Evolutionary conservation across 2,888 invertebrate species (phyloP).

Genomic region (Synergus itoensis): DNA sequence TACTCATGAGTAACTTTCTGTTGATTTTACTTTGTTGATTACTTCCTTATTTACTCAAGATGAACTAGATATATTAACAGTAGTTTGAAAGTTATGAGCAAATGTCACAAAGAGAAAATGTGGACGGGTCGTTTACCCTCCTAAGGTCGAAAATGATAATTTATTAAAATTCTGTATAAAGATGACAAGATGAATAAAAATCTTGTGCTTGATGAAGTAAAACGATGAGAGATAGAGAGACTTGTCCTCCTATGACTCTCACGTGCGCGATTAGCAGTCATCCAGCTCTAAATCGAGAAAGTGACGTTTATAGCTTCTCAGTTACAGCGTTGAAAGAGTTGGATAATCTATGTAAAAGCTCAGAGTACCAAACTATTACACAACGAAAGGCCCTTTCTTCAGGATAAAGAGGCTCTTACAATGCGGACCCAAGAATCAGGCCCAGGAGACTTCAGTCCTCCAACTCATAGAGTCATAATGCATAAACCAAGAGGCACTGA

Average conservation of each 20-base stretch:
- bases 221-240: background rate
- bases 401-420: background rate
- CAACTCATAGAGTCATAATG: conserved; percentile 58
- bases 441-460: conserved; percentile 9
- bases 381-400: conserved; percentile 6
- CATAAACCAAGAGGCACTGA: conserved; percentile 59
- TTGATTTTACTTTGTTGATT: background rate
- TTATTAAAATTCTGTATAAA: background rate
- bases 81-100: too few species aligned
- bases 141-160: too few species aligned
- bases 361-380: background rate
- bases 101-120: too few species aligned
- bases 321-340: conserved; percentile 23
- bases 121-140: too few species aligned
- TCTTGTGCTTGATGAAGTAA: background rate
- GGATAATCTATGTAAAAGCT: conserved; percentile 8
- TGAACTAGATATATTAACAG: background rate
- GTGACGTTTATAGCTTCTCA: conserved; percentile 30
- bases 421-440: conserved; percentile 21
- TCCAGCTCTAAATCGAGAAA: conserved; percentile 17
- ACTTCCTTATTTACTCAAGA: background rate
- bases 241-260: background rate
- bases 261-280: background rate
- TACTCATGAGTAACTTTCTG: background rate
- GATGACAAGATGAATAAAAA: background rate